These are phyloP conservation scores for Beaufortia kweichowensis DNA, from an alignment of 2,113 vertebrate genomes.

Conservation along the genomic window DNA sequence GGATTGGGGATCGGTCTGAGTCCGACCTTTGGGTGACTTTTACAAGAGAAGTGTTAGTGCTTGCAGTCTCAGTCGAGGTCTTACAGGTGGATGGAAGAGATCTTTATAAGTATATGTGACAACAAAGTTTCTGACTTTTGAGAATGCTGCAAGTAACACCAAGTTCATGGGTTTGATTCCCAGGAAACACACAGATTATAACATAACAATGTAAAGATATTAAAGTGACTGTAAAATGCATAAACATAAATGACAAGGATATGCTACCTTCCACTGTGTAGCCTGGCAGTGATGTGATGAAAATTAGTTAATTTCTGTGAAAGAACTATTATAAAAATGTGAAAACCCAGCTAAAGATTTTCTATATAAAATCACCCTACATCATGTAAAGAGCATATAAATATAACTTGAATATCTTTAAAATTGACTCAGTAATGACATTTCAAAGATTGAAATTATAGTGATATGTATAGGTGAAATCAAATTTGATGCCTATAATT, in stretches of 20 bases:
- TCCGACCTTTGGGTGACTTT: conserved; percentile 39
- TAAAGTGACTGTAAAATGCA: neutral
- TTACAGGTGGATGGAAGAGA: too few species aligned
- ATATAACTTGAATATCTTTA: too few species aligned
- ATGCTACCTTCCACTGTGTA: neutral
- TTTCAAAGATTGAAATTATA: too few species aligned
- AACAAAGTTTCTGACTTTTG: neutral
- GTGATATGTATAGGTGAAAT: too few species aligned
- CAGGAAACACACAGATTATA: neutral
- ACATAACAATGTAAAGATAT: too few species aligned
- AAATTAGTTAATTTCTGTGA: neutral
- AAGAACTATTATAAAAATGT: neutral
- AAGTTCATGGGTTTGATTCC: too few species aligned
- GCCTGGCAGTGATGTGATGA: neutral
- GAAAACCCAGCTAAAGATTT: too few species aligned
- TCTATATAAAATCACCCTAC: too few species aligned
- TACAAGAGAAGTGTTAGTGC: conserved; percentile 17
- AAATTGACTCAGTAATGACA: too few species aligned
- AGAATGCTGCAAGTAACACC: too few species aligned
- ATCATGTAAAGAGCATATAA: too few species aligned
- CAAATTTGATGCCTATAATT: too few species aligned
- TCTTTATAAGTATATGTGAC: neutral
- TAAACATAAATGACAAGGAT: conserved; percentile 23
- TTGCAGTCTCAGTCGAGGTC: conserved; percentile 16
- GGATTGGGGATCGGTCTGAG: conserved; percentile 30